Conservation (phyloP, 2,113 vertebrate species). For the Nerophis ophidion region DNA sequence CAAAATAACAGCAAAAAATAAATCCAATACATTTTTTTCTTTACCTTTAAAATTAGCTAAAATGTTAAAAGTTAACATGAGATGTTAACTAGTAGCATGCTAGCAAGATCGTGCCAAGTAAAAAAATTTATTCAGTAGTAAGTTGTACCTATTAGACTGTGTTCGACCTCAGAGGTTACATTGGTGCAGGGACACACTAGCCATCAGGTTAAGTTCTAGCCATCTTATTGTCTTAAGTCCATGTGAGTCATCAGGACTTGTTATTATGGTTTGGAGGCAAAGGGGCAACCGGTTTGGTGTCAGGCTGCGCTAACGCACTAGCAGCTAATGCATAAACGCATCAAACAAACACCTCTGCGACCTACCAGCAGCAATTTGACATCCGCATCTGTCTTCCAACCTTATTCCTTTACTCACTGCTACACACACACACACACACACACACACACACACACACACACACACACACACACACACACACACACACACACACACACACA, state of each 20-base stretch:
- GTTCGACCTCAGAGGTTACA: background rate
- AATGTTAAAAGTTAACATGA: too few relatives aligned
- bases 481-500: slow-evolving; percentile 16
- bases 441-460: slow-evolving; percentile 16
- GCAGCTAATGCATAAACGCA: slow-evolving; percentile 47
- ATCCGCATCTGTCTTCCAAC: slow-evolving; percentile 39
- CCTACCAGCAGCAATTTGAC: slow-evolving; percentile 45
- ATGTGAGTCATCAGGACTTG: slow-evolving; percentile 31
- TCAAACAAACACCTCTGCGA: slow-evolving; percentile 45
- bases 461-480: slow-evolving; percentile 32
- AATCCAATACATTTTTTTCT: too few relatives aligned
- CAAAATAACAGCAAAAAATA: too few relatives aligned
- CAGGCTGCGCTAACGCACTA: slow-evolving; percentile 24
- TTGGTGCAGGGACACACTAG: too few relatives aligned
- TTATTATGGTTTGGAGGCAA: slow-evolving; percentile 31
- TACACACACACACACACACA: slow-evolving; percentile 11
- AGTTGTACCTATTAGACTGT: background rate
- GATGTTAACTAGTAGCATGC: too few relatives aligned
- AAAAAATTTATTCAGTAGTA: background rate
- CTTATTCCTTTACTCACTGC: slow-evolving; percentile 22
- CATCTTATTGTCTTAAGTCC: slow-evolving; percentile 19
- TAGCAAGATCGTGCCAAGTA: too few relatives aligned
- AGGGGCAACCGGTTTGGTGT: slow-evolving; percentile 12
- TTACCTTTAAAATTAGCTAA: too few relatives aligned
- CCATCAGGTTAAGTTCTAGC: background rate